Base-by-base conservation (phyloP, 2,797 vertebrate species). In the Channa striata region DNA sequence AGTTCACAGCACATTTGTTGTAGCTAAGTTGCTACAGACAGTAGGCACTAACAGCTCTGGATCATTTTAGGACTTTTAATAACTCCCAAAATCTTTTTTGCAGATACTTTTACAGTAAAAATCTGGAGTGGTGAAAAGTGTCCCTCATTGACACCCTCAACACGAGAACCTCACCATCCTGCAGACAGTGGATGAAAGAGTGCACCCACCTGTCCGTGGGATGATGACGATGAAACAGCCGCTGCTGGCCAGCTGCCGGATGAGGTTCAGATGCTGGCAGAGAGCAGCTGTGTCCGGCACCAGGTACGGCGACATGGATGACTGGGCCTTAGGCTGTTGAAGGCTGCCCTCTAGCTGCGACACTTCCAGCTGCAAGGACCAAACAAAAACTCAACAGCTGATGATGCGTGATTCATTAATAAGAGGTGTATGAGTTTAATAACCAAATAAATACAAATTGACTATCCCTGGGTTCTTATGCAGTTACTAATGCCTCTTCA, bases 171-270 rank as follows among this genome's bases (percentile, higher is more conserved):
- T 34, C 30, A 11, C 4, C 47, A 1, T 13, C 5, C 2, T 10
- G 14, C 53, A 36, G 11, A 54, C 8, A 43, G 56, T 25, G 20
- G 36, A 48, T 21, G 37, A 40, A 14, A 59, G 33, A 0, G 16
- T 12, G 47, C 46, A 62, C 78, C 61, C 80, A 99, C 98, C 97
- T 91, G 97, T 97, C 63, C 96, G 94, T 0, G 97, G 97, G 89
- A 99, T 99, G 94, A 99, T 97, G 92, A 99, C 92, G 53, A 99
- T 99, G 92, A 99, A 99, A 82, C 97, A 96, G 69, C 97, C 96
- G 1, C 98, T 99, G 78, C 89, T 75, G 10, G 97, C 96, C 88
- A 99, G 90, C 78, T 98, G 97, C 42, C 97, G 91, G 88, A 99
- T 92, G 43, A 96, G 79, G 61, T 91, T 84, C 56, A 99, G 94